Evolutionary conservation across 2,888 invertebrate genomes (phyloP).

Genomic region (Drosophila aldrichi): DNA sequence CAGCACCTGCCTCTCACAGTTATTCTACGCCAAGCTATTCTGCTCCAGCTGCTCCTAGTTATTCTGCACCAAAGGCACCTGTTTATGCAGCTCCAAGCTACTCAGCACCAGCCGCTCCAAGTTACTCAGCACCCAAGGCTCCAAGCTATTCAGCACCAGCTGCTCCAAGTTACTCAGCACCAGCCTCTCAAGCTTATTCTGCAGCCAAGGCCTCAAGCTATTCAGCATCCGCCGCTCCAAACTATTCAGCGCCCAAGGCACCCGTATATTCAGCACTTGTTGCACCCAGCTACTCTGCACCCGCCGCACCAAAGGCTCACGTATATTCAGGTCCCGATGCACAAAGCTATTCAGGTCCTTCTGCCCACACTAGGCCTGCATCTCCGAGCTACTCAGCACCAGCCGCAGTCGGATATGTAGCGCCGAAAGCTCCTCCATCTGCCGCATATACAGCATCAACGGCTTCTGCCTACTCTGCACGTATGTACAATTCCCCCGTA

Average conservation of each 20-base stretch:
- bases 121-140: constrained; percentile 14
- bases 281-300: constrained; percentile 39
- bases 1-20: constrained; percentile 5
- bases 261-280: constrained; percentile 24
- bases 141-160: constrained; percentile 3
- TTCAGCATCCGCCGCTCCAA: constrained; percentile 11
- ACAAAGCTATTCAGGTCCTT: constrained; percentile 25
- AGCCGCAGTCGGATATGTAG: constrained; percentile 19
- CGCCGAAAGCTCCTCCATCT: constrained; percentile 19
- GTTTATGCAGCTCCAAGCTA: constrained; percentile 33
- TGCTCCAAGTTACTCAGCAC: constrained; percentile 15
- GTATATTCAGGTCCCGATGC: constrained; percentile 21
- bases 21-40: constrained; percentile 37
- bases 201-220: background rate
- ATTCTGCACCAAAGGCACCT: constrained; percentile 35
- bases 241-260: constrained; percentile 19
- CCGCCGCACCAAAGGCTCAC: constrained; percentile 27
- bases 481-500: constrained; percentile 46
- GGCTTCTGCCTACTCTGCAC: constrained; percentile 52
- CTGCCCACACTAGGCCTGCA: background rate
- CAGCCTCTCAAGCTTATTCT: background rate
- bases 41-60: constrained; percentile 14
- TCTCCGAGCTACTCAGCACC: constrained; percentile 28
- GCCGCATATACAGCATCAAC: constrained; percentile 26
- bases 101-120: constrained; percentile 29